Base-by-base conservation (phyloP, 2,888 invertebrate species). In the Ophioninae sp. region DNA sequence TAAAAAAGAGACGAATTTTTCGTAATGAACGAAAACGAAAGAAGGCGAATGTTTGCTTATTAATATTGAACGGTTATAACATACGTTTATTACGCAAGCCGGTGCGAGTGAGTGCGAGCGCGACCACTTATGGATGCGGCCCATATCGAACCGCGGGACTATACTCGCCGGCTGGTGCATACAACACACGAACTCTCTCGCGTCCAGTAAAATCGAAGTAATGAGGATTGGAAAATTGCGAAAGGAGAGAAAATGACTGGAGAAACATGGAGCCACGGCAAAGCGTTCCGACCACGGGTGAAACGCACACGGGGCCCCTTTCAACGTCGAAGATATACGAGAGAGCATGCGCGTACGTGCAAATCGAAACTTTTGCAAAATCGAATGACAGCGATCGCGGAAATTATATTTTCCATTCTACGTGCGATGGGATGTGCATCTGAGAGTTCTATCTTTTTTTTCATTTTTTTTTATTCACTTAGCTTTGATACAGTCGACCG, bases 191-290 rank as follows among this genome's bases (percentile, higher is more conserved):
- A 61, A 73, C 41, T 56, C 73, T 81, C 73, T 69, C 69, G 78
- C 71, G 59, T 67, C 67, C 72, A 59, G 44, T 44, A 44, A 58
- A 73, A 68, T 41, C 64, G 44, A 73, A 73, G 72, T 59, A 63
- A 69, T 65, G 51, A 61, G 72, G 85, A 86, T 85, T 83, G 85
- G 79, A 80, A 83, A 83, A 86, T 85, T 79, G 81, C 83, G 81
- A 81, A 83, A 86, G 86, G 80, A 80, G 80, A 85, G 85, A 85
- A 81, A 86, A 80, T 85, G 75, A 82, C 79, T 73, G 63, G 10
- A 76, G 51, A 77, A 69, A 72, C 75, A 76, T 64, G 84, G 67
- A 73, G 22, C 37, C 51, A 23, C 10, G 23, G 76, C 65, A 75
- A 56, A 68, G 68, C 41, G 76, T 73, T 75, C 78, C 75, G 20